Conservation (phyloP, 2,888 invertebrate genomes). For the Cordilura impudica region DNA sequence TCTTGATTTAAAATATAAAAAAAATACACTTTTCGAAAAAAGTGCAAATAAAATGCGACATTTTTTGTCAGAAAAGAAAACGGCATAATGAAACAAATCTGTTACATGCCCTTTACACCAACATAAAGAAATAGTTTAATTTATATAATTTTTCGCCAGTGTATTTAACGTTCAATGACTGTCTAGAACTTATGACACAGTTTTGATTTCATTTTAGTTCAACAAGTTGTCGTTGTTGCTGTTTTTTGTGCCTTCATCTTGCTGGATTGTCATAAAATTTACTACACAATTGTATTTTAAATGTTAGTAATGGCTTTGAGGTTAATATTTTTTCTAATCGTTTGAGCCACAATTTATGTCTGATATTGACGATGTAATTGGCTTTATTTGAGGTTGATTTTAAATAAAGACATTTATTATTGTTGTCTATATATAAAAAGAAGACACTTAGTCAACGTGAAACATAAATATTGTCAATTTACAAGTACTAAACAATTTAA, state of each 20-base stretch:
- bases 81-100: too few relatives aligned
- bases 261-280: constrained; percentile 28
- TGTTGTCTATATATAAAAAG: constrained; percentile 32
- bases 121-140: too few relatives aligned
- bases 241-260: constrained; percentile 32
- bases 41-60: too few relatives aligned
- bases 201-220: constrained; percentile 7
- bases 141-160: too few relatives aligned
- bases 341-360: background rate
- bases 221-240: constrained; percentile 2
- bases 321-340: background rate
- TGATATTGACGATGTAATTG: background rate
- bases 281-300: constrained; percentile 32
- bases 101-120: too few relatives aligned
- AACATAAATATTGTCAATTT: constrained; percentile 51
- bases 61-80: too few relatives aligned
- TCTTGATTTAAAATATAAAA: too few relatives aligned
- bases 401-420: constrained; percentile 56
- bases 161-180: constrained; percentile 11
- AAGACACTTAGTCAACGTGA: constrained; percentile 25
- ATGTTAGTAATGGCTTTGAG: constrained; percentile 38
- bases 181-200: background rate
- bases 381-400: constrained; percentile 22
- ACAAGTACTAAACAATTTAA: constrained; percentile 44
- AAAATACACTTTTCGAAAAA: too few relatives aligned